Conservation (phyloP, 2,888 invertebrate species). For the Odontocerum albicorne region DNA sequence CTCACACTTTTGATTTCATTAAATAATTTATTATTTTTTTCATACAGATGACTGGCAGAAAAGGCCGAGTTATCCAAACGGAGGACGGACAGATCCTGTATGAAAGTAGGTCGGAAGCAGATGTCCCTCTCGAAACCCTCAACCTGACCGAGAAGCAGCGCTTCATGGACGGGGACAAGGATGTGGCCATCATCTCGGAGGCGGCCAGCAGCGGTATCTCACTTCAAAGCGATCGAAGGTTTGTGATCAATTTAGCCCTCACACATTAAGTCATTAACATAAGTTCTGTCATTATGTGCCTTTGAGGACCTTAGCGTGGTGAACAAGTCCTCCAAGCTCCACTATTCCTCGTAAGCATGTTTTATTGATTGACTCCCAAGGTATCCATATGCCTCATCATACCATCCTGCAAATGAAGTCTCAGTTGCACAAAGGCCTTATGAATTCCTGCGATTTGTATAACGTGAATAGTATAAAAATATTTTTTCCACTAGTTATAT, state of each 20-base stretch:
- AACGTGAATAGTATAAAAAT: too few species aligned
- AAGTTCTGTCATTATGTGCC: not conserved
- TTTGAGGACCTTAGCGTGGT: too few species aligned
- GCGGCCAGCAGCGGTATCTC: slow-evolving; percentile 98
- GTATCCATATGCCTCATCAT: too few species aligned
- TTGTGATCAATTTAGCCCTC: too few species aligned
- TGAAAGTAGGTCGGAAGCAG: slow-evolving; percentile 91
- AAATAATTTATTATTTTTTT: slow-evolving; percentile 29
- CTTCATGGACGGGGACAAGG: slow-evolving; percentile 98
- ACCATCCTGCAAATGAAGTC: too few species aligned
- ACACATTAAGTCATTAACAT: not conserved
- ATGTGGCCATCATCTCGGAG: slow-evolving; percentile 98
- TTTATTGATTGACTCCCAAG: too few species aligned
- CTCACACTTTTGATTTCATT: not conserved
- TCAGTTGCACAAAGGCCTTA: too few species aligned
- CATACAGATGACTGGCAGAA: slow-evolving; percentile 99
- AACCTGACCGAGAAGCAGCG: slow-evolving; percentile 89
- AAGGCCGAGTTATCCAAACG: slow-evolving; percentile 88
- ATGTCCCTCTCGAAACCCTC: slow-evolving; percentile 94
- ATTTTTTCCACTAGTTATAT: too few species aligned
- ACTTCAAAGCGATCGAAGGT: slow-evolving; percentile 87
- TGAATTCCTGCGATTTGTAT: too few species aligned
- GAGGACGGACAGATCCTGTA: slow-evolving; percentile 93
- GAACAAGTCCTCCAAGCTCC: too few species aligned
- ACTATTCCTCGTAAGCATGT: too few species aligned